Conservation (phyloP, 2,888 invertebrate species). For the Parochlus steinenii region DNA sequence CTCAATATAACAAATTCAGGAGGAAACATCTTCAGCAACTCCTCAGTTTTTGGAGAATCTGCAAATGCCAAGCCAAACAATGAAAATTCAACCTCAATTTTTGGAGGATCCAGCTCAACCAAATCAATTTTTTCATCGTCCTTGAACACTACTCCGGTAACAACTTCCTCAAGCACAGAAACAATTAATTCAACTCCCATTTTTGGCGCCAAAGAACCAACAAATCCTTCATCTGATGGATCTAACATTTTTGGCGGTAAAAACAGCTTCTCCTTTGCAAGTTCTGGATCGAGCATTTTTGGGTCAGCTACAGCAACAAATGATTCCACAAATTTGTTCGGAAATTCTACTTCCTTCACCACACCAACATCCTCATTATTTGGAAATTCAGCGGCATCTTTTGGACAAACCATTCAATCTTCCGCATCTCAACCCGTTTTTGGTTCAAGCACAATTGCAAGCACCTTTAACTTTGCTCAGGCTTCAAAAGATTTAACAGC, state of each 20-base stretch:
- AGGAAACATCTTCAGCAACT: too few relatives aligned
- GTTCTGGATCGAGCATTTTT: background rate
- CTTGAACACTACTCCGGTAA: too few relatives aligned
- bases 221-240: constrained; percentile 4
- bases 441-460: background rate
- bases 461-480: constrained; percentile 7
- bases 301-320: background rate
- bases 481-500: constrained; percentile 6
- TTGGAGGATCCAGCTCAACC: too few relatives aligned
- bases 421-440: constrained; percentile 2
- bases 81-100: too few relatives aligned
- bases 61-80: too few relatives aligned
- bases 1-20: too few relatives aligned
- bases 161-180: background rate
- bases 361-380: constrained; percentile 1
- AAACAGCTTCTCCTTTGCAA: background rate
- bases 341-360: background rate
- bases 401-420: background rate
- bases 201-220: background rate
- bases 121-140: too few relatives aligned
- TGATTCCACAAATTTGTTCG: background rate
- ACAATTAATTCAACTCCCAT: constrained; percentile 4
- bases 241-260: constrained; percentile 7
- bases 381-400: background rate
- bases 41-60: too few relatives aligned